Evolutionary conservation across 1,140 invertebrate species (phyloP), one percentile per base, ranked within the genome.

Genomic region (Drosophila takahashii): DNA sequence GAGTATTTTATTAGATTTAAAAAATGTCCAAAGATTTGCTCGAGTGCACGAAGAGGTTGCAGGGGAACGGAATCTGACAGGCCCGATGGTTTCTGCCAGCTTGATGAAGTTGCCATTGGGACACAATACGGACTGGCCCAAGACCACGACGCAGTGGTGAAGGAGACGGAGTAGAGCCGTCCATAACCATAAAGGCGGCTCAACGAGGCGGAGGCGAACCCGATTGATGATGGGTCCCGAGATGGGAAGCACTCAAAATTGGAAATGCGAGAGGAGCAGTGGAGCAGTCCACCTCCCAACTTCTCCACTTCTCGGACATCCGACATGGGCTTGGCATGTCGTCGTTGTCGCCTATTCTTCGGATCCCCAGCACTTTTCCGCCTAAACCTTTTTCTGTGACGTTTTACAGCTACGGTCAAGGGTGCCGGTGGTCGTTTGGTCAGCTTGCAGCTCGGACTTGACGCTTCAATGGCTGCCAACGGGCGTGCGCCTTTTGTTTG

Each of bases 401-500:
- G 48, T 69, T 87, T 87, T 89, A 89, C 87, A 73, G 84, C 56
- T 77, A 86, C 83, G 83, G 83, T 87, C 83, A 87, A 87, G 83
- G 83, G 83, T 87, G 83, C 83, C 52, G 64, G 64, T 75, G 56
- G 67, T 73, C 70, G 71, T 53, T 57, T 83, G 83, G 83, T 79
- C 79, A 83, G 79, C 79, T 70, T 76, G 77, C 44, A 70, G 73
- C 74, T 61, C 75, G 73, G 79, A 78, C 75, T 87, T 89, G 83
- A 83, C 83, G 83, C 83, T 87, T 87, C 79, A 87, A 89, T 87
- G 84, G 83, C 79, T 89, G 84, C 84, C 79, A 83, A 89, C 83
- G 83, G 72, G 76, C 59, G 79, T 61, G 70, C 79, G 64, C 73
- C 84, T 89, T 89, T 89, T 87, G 83, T 87, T 89, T 79, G 83